Conservation (phyloP, 1,140 invertebrate species). For the Argopecten irradians region DNA sequence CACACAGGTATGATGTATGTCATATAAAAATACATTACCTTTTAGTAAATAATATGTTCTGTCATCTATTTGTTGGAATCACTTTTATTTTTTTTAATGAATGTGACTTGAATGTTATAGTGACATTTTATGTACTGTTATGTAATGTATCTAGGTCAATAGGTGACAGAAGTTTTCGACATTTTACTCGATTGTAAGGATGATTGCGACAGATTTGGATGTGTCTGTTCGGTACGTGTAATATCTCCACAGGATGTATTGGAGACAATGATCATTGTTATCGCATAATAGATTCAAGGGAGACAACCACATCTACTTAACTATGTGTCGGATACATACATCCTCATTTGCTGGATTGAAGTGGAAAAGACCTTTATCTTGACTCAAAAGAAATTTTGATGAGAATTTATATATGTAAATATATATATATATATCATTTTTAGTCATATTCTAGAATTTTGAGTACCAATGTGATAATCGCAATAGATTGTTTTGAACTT, state of each 20-base stretch:
- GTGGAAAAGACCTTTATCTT: not conserved
- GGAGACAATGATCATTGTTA: not conserved
- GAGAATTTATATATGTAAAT: not conserved
- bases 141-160: not conserved
- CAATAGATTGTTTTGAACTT: too few species aligned
- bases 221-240: not conserved
- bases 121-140: not conserved
- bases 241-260: not conserved
- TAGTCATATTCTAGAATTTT: too few species aligned
- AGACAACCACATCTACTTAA: not conserved
- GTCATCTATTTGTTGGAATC: not conserved
- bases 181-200: not conserved
- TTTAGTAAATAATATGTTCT: not conserved
- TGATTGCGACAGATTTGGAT: not conserved
- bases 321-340: not conserved
- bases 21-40: not conserved
- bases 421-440: not conserved
- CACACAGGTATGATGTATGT: not conserved
- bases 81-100: not conserved
- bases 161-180: not conserved
- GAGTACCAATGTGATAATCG: too few species aligned
- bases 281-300: slow-evolving; percentile 7
- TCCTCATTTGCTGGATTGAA: not conserved
- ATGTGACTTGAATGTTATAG: not conserved
- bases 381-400: not conserved